Conservation (phyloP, 92 coral and sea anemone species). For the Blastomussa wellsi region DNA sequence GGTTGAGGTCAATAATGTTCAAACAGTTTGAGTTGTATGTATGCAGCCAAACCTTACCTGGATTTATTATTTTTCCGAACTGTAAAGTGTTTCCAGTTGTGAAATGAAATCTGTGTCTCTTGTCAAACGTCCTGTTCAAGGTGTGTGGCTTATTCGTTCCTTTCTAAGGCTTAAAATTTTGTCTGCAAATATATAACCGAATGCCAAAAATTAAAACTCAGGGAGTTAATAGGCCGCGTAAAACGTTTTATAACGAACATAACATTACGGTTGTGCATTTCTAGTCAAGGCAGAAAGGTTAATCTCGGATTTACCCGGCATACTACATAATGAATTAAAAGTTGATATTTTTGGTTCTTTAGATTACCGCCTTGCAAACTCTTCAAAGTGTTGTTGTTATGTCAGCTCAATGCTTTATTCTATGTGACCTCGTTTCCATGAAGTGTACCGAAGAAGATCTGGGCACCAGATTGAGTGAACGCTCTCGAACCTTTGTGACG, state of each 20-base stretch:
- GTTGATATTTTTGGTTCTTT: neutral
- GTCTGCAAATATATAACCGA: too few species aligned
- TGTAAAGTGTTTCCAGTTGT: too few species aligned
- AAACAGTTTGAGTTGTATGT: neutral
- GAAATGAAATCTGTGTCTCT: too few species aligned
- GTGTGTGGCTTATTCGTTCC: too few species aligned
- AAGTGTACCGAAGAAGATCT: conserved; percentile 11
- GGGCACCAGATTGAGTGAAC: conserved; percentile 50
- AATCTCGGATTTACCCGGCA: neutral
- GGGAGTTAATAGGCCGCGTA: neutral
- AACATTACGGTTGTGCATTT: neutral
- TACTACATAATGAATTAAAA: too few species aligned
- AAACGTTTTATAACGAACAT: neutral
- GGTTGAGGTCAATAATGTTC: neutral
- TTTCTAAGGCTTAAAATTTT: too few species aligned
- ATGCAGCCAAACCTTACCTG: neutral
- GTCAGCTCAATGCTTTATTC: conserved; percentile 67
- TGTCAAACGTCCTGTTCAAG: too few species aligned
- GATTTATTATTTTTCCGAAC: too few species aligned
- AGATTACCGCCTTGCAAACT: conserved; percentile 51
- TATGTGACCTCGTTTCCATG: conserved; percentile 47
- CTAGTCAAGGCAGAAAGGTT: neutral
- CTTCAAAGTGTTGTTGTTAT: conserved; percentile 74
- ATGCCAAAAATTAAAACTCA: neutral
- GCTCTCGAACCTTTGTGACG: conserved; percentile 74